These are phyloP conservation scores for Simalia tracyae DNA, from an alignment of 2,797 vertebrate species.

Conservation along the genomic window DNA sequence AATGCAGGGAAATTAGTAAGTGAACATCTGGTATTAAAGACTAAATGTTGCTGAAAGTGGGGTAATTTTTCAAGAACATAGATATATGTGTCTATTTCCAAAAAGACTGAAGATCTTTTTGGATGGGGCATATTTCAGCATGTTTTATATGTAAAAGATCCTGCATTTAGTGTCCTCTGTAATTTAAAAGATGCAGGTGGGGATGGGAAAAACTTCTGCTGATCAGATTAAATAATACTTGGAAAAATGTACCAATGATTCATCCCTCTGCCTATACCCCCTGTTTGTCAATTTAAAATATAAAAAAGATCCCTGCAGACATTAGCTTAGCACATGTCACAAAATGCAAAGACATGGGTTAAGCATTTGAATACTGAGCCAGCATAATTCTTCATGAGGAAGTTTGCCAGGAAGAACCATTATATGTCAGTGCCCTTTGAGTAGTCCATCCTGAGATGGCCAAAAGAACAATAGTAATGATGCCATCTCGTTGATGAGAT, in stretches of 20 bases:
- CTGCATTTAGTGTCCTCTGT: not conserved
- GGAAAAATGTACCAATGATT: not conserved
- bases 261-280: not conserved
- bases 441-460: not conserved
- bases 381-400: not conserved
- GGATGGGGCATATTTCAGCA: not conserved
- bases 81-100: conserved; percentile 54
- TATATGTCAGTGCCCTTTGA: not conserved
- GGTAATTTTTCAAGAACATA: conserved; percentile 61
- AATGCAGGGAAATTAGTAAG: conserved; percentile 68
- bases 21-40: conserved; percentile 77
- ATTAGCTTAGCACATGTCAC: not conserved
- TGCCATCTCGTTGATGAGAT: not conserved
- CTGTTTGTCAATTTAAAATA: not conserved
- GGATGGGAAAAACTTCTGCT: not conserved
- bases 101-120: not conserved
- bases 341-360: too few relatives aligned
- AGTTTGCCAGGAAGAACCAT: accelerated
- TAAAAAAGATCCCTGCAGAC: not conserved
- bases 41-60: conserved; percentile 54
- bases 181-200: not conserved
- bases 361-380: not conserved
- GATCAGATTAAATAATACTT: not conserved
- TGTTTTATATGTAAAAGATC: not conserved
- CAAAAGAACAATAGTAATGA: not conserved